Evolutionary conservation across 2,797 vertebrate genomes (phyloP), one percentile per base, ranked within the genome.

Genomic region (Lacerta bilineata): DNA sequence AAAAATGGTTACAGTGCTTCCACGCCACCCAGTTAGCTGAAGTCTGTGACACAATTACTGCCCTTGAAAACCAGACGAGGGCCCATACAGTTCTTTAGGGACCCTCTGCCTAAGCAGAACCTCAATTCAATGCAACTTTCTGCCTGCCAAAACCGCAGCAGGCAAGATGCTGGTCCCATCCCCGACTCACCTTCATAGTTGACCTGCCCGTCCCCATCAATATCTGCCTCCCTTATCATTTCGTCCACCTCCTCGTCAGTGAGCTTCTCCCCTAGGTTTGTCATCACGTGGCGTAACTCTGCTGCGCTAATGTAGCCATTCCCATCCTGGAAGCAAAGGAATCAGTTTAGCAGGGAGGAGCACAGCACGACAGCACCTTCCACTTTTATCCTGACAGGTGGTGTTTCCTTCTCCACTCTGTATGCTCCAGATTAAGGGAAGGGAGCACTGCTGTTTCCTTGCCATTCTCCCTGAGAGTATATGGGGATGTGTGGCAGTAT

Each of bases 221-320:
- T 98, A 94, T 98, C 98, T 0, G 98, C 98, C 95, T 98, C 98
- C 5, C 98, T 96, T 95, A 98, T 98, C 98, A 98, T 98, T 95
- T 98, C 98, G 0, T 98, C 98, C 92, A 98, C 98, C 78, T 98
- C 98, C 92, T 98, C 98, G 0, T 98, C 98, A 0, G 98, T 98
- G 90, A 98, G 97, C 96, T 98, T 98, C 96, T 98, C 98, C 0
- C 98, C 98, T 6, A 98, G 96, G 95, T 98, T 98, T 91, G 98
- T 98, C 98, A 98, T 98, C n/a, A 98, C 98, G 0, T 98, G 98
- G 74, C 98, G 98, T 90, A 98, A 95, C 95, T 98, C 98, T 0
- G 98, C 98, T 0, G 98, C 98, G 1, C 98, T 98, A 93, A 98
- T 98, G 93, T 98, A 98, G 81, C 98, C 98, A 0, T 98, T 98